A percentile compares a stretch with the other conserved stretches of the same genome.
Evolutionary conservation across 30 jellyfish, hydroid and myxozoan species (phyloP).

Genomic region (Haliclystus octoradiatus): DNA sequence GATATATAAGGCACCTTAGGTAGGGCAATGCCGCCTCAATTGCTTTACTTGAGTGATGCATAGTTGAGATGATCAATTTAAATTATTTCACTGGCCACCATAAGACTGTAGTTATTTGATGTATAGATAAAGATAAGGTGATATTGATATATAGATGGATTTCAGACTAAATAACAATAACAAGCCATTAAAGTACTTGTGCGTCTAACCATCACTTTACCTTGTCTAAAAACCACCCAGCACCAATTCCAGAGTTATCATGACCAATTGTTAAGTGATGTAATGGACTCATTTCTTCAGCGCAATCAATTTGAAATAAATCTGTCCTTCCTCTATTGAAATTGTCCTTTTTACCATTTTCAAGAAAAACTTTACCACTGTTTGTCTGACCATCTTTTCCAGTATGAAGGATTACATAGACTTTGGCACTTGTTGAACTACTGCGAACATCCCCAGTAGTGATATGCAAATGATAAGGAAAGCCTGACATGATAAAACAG

Average conservation of each 20-base stretch:
- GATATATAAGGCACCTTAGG: no score
- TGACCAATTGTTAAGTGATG: constrained; percentile 93
- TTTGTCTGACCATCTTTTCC: constrained; percentile 82
- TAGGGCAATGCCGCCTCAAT: no score
- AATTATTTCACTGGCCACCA: neutral
- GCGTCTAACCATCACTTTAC: constrained; percentile 24
- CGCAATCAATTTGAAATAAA: constrained; percentile 76
- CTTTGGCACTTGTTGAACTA: constrained; percentile 91
- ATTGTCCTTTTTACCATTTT: constrained; percentile 64
- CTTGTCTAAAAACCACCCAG: constrained; percentile 96
- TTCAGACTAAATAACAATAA: neutral
- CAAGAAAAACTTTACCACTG: constrained; percentile 91
- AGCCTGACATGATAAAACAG: constrained; percentile 32
- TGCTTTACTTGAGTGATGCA: no score
- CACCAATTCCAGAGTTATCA: constrained; percentile 87
- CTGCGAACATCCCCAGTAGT: constrained; percentile 95
- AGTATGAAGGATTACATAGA: constrained; percentile 67
- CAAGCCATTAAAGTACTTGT: neutral
- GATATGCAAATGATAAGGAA: constrained; percentile 70
- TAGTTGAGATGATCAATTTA: neutral
- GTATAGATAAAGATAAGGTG: neutral
- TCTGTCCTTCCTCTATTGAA: constrained; percentile 90
- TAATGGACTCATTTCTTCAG: constrained; percentile 82
- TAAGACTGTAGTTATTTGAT: neutral
- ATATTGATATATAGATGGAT: neutral